Evolutionary conservation across 2,888 invertebrate genomes (phyloP), one percentile per base, ranked within the genome.

Genomic region (Perdita meconis): DNA sequence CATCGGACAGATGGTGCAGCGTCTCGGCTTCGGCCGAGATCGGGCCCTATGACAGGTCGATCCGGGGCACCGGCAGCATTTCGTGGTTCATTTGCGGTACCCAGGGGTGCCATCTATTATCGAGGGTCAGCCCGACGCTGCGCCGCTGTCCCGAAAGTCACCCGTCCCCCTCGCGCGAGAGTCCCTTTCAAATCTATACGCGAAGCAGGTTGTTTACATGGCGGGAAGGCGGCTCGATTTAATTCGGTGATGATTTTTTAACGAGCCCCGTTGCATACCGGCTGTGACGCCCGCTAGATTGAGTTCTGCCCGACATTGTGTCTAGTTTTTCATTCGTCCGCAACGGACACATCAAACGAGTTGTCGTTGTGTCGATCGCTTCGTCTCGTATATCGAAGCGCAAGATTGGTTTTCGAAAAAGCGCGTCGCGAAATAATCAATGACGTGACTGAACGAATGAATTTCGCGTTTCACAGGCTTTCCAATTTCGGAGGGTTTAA

Each of bases 41-140:
- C n/a, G n/a, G 81, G 87, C 79, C 85, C 85, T 89, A 89, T 90
- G 92, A 91, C 92, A 92, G 92, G 92, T 92, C 92, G 91, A 90
- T 89, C 90, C 90, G 78, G 86, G 86, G 87, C 87, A 88, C 89
- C 88, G 85, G 90, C 91, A 92, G 91, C 90, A 92, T 92, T 92
- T 92, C 92, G 92, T 92, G 92, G 92, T 92, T 92, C 92, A 92
- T 92, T 92, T 92, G 92, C 92, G 92, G 92, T 91, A 90, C 92
- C 92, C 92, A 92, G 88, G 92, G 92, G 92, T 92, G 89, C 90
- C 92, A 92, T 92, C 90, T 91, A 92, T 92, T 92, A 92, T 90
- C 88, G 86, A 85, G 88, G 88, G 87, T 89, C 80, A 77, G 78
- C 66, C 82, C 67, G 78, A 64, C 77, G 68, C 64, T 63, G 71